These are phyloP conservation scores for Tor tambroides DNA, from an alignment of 2,113 vertebrate species.

Conservation along the genomic window DNA sequence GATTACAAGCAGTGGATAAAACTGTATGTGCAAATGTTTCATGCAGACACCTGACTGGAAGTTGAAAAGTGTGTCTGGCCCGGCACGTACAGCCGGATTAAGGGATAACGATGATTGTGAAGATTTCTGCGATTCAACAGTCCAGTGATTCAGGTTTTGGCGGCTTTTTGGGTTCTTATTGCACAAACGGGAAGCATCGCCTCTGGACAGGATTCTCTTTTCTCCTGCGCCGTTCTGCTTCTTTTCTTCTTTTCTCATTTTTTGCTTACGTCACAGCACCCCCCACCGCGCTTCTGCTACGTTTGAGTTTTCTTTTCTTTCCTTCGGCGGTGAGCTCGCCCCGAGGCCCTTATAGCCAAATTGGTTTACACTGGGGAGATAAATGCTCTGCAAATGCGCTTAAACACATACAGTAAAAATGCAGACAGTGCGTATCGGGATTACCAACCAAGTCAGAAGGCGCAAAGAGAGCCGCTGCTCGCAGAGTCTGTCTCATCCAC, in stretches of 20 bases:
- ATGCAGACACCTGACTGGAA: background rate
- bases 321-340: conserved; percentile 70
- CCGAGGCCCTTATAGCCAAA: conserved; percentile 79
- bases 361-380: conserved; percentile 83
- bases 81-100: conserved; percentile 74
- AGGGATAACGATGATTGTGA: conserved; percentile 70
- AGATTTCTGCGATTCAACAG: conserved; percentile 80
- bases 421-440: conserved; percentile 83
- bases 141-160: conserved; percentile 75
- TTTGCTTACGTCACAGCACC: conserved; percentile 57
- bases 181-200: conserved; percentile 74
- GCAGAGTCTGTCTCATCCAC: conserved; percentile 77
- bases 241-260: conserved; percentile 65
- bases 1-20: background rate
- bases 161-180: conserved; percentile 74
- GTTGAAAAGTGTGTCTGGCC: conserved; percentile 56
- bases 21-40: background rate
- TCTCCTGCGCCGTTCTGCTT: conserved; percentile 65
- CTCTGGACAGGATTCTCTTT: conserved; percentile 68
- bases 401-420: conserved; percentile 81
- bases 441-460: conserved; percentile 76
- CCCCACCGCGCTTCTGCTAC: conserved; percentile 74
- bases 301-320: conserved; percentile 75
- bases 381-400: conserved; percentile 83
- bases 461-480: conserved; percentile 74